Conservation (phyloP, 2,113 vertebrate species). For the Narcine bancroftii region DNA sequence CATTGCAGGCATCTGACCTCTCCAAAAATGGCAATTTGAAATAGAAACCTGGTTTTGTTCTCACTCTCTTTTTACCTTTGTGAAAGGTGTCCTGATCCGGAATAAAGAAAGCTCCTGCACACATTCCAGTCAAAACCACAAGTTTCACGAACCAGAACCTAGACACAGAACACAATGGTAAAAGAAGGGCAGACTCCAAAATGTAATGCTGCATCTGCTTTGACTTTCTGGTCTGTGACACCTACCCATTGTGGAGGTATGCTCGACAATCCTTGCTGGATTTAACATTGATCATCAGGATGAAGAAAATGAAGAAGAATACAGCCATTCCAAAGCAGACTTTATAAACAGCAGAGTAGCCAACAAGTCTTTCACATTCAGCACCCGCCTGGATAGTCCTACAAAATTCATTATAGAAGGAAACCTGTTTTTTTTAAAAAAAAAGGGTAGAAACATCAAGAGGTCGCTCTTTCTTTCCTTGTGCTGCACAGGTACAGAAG, state of each 20-base stretch:
- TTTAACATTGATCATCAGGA: conserved; percentile 75
- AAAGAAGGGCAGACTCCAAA: neutral
- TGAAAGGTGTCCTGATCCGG: conserved; percentile 82
- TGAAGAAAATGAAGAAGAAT: conserved; percentile 81
- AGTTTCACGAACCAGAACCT: conserved; percentile 97
- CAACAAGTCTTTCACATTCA: conserved; percentile 78
- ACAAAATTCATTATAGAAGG: conserved; percentile 75
- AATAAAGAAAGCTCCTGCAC: conserved; percentile 87
- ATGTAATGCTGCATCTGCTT: neutral
- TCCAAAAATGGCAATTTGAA: conserved; percentile 4
- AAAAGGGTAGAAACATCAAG: neutral
- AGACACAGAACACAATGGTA: neutral
- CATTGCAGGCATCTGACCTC: neutral
- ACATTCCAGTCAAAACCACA: conserved; percentile 73
- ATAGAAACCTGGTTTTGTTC: neutral
- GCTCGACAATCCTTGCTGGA: conserved; percentile 81
- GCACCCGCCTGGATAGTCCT: conserved; percentile 72
- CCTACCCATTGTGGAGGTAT: conserved; percentile 88
- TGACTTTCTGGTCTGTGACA: neutral
- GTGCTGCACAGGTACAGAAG: no score
- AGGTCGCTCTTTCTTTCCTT: neutral
- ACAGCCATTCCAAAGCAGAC: conserved; percentile 96
- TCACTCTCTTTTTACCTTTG: conserved; percentile 59
- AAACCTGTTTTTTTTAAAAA: conserved; percentile 72
- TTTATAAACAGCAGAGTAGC: conserved; percentile 88